Percentiles rank a stretch among this genome's conserved stretches.
Conservation (phyloP, 2,888 invertebrate genomes). For the Polylopha cassiicola region DNA sequence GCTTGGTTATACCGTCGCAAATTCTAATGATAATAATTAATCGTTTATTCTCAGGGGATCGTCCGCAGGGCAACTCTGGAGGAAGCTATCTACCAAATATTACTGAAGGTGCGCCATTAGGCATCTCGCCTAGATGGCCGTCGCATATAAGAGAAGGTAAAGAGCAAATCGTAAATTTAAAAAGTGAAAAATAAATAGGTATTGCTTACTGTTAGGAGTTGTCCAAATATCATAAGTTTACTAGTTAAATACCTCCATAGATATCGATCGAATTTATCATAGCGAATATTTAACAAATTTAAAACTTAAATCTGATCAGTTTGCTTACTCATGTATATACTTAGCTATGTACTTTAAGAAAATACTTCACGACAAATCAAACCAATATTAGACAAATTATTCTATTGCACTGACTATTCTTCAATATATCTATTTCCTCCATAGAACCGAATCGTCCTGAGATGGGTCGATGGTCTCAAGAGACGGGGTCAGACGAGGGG, state of each 20-base stretch:
- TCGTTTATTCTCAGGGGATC: conserved; percentile 41
- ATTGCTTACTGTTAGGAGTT: no score
- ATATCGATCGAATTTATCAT: no score
- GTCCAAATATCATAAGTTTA: no score
- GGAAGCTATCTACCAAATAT: conserved; percentile 67
- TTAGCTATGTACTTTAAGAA: no score
- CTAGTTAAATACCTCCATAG: no score
- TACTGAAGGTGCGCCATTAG: conserved; percentile 65
- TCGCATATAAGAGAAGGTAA: conserved; percentile 61
- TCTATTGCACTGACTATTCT: no score
- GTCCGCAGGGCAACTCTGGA: conserved; percentile 47
- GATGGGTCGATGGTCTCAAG: conserved; percentile 84
- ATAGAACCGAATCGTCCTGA: conserved; percentile 50
- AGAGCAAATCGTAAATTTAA: conserved; percentile 42
- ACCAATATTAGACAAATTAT: no score
- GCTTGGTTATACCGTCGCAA: neutral
- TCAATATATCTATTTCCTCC: neutral
- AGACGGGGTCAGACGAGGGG: conserved; percentile 87
- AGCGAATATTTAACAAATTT: no score
- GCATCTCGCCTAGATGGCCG: conserved; percentile 61
- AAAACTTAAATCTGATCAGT: no score
- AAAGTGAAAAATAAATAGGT: no score
- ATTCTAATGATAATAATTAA: neutral
- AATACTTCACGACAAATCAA: no score
- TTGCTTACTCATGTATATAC: no score